These are phyloP conservation scores for Prolemur simus DNA, from an alignment of 2,113 vertebrate species.

Conservation along the genomic window DNA sequence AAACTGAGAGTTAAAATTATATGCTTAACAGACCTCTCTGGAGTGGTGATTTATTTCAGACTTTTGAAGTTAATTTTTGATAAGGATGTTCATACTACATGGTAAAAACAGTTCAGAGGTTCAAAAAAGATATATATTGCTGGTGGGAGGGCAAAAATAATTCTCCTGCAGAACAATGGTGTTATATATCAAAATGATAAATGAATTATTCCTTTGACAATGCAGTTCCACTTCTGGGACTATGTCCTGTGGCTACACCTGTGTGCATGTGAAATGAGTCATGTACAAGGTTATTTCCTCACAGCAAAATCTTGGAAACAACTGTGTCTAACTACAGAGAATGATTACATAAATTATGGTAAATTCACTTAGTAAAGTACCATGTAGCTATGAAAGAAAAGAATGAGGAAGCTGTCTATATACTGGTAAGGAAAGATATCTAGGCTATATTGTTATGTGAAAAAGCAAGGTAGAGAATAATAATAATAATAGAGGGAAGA, in stretches of 20 bases:
- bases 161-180: background rate
- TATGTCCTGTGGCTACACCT: background rate
- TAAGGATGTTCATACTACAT: background rate
- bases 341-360: background rate
- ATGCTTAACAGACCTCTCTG: background rate
- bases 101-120: background rate
- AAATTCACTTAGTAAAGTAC: background rate
- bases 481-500: background rate
- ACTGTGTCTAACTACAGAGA: background rate
- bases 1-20: background rate
- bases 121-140: background rate
- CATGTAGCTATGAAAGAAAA: background rate
- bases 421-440: background rate
- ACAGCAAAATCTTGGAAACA: background rate
- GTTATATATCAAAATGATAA: background rate
- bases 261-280: background rate
- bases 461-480: background rate
- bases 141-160: background rate
- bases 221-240: background rate
- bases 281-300: background rate
- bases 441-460: background rate
- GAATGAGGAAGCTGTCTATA: background rate
- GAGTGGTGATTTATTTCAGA: background rate
- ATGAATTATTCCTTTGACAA: background rate
- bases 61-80: conserved; percentile 29